Percentiles rank a stretch among this genome's conserved stretches.
These are phyloP conservation scores for Heliangelus exortis DNA, from an alignment of 2,797 vertebrate genomes.

Conservation along the genomic window DNA sequence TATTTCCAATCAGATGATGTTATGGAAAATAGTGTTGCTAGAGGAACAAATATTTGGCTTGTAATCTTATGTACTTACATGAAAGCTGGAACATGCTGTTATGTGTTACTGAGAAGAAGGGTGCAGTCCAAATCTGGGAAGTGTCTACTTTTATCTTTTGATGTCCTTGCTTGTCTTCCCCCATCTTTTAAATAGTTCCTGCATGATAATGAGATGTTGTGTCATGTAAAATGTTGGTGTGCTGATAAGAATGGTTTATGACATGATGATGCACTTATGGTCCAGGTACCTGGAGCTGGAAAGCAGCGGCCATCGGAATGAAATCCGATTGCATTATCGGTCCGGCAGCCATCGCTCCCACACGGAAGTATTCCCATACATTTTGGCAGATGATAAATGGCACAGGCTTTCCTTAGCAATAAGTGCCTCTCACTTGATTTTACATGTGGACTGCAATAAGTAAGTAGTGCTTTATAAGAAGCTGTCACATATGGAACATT, in stretches of 20 bases:
- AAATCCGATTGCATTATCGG: conserved; percentile 94
- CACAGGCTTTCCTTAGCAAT: conserved; percentile 93
- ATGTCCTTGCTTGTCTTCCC: not conserved
- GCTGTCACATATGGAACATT: not conserved
- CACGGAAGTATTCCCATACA: conserved; percentile 96
- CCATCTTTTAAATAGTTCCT: not conserved
- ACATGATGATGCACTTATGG: conserved; percentile 18
- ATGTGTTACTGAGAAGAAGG: not conserved
- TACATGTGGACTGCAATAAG: conserved; percentile 97
- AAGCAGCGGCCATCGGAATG: conserved; percentile 95
- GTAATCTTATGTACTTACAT: not conserved
- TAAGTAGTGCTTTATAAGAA: conserved; percentile 68
- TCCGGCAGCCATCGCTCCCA: conserved; percentile 88
- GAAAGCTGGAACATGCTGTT: not conserved
- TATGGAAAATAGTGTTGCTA: not conserved
- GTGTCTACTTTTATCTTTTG: not conserved
- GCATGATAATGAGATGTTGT: not conserved
- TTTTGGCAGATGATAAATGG: conserved; percentile 95
- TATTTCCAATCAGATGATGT: not conserved
- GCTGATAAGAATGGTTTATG: not conserved
- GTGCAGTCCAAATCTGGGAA: not conserved
- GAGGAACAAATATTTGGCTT: not conserved
- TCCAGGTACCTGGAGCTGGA: conserved; percentile 94
- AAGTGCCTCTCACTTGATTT: conserved; percentile 93
- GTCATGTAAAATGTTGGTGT: conserved; percentile 7